phyloP scores from a whole-genome alignment of 2,888 invertebrate genomes.

The Eulithis testata region DNA sequence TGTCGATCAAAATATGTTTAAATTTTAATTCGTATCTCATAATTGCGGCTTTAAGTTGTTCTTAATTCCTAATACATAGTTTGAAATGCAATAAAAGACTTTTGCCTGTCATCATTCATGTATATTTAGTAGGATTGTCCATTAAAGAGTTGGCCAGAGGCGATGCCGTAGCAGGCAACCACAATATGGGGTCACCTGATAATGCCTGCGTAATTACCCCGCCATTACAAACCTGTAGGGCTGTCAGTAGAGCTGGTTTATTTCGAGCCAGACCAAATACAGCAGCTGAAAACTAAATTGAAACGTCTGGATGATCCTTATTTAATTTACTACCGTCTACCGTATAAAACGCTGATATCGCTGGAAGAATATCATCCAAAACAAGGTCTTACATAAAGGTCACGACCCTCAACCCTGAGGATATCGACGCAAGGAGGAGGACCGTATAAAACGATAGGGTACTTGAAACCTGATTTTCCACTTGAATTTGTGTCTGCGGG shows the following conservation, averaged over 20 bases:
- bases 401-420: too few relatives aligned
- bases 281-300: too few relatives aligned
- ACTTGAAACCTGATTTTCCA: too few relatives aligned
- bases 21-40: neutral
- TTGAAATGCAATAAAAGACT: conserved; percentile 27
- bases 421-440: too few relatives aligned
- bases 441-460: too few relatives aligned
- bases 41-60: neutral
- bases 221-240: conserved; percentile 60
- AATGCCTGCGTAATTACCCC: conserved; percentile 79
- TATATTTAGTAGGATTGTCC: conserved; percentile 54
- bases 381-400: too few relatives aligned
- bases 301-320: too few relatives aligned
- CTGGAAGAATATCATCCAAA: too few relatives aligned
- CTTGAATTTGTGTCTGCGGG: too few relatives aligned
- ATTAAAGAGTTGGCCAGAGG: conserved; percentile 57
- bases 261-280: too few relatives aligned
- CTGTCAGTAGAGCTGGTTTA: conserved; percentile 19
- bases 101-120: conserved; percentile 50
- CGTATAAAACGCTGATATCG: too few relatives aligned
- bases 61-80: conserved; percentile 4
- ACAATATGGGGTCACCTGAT: conserved; percentile 81
- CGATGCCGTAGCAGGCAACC: conserved; percentile 59
- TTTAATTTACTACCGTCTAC: too few relatives aligned
- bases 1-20: neutral